Percentiles rank a stretch among this genome's conserved stretches.
phyloP scores from a whole-genome alignment of 1,140 invertebrate species.

The Drosophila miranda region DNA sequence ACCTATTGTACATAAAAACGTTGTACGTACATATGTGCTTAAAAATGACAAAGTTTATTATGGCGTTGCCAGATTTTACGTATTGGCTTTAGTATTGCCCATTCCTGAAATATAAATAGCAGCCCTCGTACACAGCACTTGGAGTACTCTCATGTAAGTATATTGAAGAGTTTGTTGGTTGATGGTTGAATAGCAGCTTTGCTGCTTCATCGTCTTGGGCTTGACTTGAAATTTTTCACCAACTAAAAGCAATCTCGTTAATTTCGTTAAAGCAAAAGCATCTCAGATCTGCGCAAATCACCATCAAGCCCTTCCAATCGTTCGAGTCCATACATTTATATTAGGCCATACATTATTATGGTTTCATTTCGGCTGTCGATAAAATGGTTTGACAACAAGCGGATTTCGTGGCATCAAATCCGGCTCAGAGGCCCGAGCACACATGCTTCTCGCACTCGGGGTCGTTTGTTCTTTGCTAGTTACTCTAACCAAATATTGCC shows the following conservation, averaged over 20 bases:
- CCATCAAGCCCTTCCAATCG: neutral
- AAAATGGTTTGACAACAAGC: slow-evolving; percentile 33
- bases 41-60: no score
- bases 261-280: slow-evolving; percentile 53
- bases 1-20: no score
- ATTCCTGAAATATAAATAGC: no score
- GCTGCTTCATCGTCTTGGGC: neutral
- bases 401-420: slow-evolving; percentile 44
- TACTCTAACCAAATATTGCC: slow-evolving; percentile 65
- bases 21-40: no score
- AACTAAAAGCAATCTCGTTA: slow-evolving; percentile 52
- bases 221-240: slow-evolving; percentile 26
- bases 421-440: slow-evolving; percentile 8
- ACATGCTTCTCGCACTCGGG: slow-evolving; percentile 17
- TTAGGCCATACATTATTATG: slow-evolving; percentile 34
- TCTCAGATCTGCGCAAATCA: slow-evolving; percentile 26
- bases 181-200: no score
- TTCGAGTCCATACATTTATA: neutral
- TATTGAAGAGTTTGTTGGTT: no score
- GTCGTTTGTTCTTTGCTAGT: slow-evolving; percentile 34
- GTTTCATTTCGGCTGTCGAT: slow-evolving; percentile 27
- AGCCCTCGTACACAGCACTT: no score
- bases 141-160: no score
- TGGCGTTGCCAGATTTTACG: no score
- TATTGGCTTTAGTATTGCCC: no score